Base-by-base conservation (phyloP, 2,113 vertebrate genomes). In the Pangasianodon gigas region DNA sequence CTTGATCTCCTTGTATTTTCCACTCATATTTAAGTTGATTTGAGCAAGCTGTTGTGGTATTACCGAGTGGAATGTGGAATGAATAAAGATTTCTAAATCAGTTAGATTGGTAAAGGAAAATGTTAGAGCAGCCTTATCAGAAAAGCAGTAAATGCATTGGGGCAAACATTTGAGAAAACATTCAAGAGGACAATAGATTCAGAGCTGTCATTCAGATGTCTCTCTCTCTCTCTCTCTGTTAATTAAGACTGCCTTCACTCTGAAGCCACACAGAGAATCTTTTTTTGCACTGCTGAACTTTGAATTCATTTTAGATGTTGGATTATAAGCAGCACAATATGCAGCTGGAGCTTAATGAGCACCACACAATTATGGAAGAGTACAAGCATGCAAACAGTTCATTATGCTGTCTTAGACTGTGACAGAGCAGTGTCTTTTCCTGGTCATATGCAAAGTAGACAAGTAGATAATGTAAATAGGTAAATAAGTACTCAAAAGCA, bases 201-300 rank as follows among this genome's bases (percentile, higher is more conserved):
- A 71, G 2, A 71, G 69, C 21, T 52, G 26, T 81, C 48, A 56
- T 71, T 88, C 48, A 69, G n/a, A 19, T 24, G 5, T 32, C 41
- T 10, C 67, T 82, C 21, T 69, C 26, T 48, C 7, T 80, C 41
- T 10, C 67, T 82, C 21, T 69, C 26, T 48, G 14, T 80, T 88
- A 80, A 80, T 83, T 88, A 88, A 83, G 54, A 44, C 14, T 56
- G 62, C 80, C 48, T 88, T 37, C 4, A 41, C 48, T 71, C n/a
- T 65, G 18, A 65, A 48, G 58, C 44, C 65, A 24, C 48, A 54
- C 24, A 54, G 87, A 46, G 14, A 44, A 44, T 82, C 13, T 26
- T 67, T 26, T 67, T 26, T 52, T 71, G n/a, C 18, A 41, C 79
- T 44, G n/a, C 44, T 88, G 32, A 83, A 80, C 79, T 44, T 54